Evolutionary conservation across 2,113 vertebrate species (phyloP).

Genomic region (Mugil cephalus): DNA sequence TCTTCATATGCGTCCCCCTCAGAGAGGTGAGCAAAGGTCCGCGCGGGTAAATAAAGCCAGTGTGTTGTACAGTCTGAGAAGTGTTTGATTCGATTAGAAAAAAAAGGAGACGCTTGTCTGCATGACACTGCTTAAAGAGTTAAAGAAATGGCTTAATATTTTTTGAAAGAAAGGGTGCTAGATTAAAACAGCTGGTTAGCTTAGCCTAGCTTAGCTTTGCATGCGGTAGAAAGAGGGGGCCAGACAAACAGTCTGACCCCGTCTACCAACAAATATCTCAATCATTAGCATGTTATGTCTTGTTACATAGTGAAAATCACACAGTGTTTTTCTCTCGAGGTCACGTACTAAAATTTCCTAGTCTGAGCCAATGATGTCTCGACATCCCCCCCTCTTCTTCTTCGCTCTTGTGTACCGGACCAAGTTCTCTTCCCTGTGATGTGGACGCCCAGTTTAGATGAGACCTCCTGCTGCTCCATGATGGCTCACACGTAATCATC

Average conservation of each 20-base stretch:
- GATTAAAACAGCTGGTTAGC: too few species aligned
- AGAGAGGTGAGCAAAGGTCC: constrained; percentile 52
- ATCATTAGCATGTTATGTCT: neutral
- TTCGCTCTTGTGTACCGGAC: constrained; percentile 17
- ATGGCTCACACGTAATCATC: constrained; percentile 54
- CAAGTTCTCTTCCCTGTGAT: constrained; percentile 39
- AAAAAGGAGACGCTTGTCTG: constrained; percentile 11
- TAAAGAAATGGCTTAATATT: constrained; percentile 4
- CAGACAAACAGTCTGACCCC: neutral
- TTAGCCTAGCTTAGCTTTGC: neutral
- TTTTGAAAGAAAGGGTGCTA: neutral
- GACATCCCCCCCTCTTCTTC: neutral
- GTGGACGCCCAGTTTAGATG: constrained; percentile 58
- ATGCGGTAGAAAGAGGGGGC: neutral
- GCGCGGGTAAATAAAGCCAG: constrained; percentile 26
- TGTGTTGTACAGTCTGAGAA: constrained; percentile 33
- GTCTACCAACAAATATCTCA: neutral
- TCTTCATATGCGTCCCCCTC: constrained; percentile 63
- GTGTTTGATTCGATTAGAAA: constrained; percentile 28
- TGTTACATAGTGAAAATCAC: neutral
- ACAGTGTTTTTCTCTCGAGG: too few species aligned
- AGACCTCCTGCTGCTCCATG: constrained; percentile 58
- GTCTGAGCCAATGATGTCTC: too few species aligned
- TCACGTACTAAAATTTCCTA: too few species aligned
- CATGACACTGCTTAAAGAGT: constrained; percentile 4